Percentiles rank a stretch among this genome's conserved stretches.
Conservation (phyloP, 2,113 vertebrate species). For the Thermophis baileyi region DNA sequence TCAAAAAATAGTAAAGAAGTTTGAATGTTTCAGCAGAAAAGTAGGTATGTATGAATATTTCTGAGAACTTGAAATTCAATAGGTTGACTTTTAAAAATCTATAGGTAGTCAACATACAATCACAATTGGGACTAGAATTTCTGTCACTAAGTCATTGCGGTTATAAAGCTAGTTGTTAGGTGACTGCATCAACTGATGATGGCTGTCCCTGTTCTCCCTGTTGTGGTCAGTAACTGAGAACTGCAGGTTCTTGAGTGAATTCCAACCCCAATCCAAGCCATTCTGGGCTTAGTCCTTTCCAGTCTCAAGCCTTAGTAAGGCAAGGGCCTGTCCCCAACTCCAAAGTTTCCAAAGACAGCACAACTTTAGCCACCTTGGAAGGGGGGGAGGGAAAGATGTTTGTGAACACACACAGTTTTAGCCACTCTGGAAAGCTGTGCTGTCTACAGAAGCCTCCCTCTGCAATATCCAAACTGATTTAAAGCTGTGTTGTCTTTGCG, state of each 20-base stretch:
- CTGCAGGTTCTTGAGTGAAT: not conserved
- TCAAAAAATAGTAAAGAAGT: not conserved
- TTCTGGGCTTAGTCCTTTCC: not conserved
- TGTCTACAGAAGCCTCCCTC: not conserved
- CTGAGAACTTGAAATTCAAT: not conserved
- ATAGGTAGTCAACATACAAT: not conserved
- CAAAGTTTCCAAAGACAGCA: not conserved
- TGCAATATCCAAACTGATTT: not conserved
- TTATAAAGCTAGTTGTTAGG: not conserved
- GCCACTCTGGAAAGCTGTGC: not conserved
- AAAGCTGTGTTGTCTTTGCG: not conserved
- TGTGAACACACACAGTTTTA: not conserved
- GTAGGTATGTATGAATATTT: not conserved
- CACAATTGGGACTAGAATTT: not conserved
- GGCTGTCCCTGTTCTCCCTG: not conserved
- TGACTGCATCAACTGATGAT: not conserved
- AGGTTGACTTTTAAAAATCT: not conserved
- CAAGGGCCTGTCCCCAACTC: not conserved
- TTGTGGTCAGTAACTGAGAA: not conserved
- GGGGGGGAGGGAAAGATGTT: not conserved
- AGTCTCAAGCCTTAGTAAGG: not conserved
- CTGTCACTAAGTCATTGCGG: not conserved
- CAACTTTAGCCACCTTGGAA: not conserved
- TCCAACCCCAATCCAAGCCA: not conserved
- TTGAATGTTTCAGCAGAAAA: not conserved